Evolutionary conservation across 2,888 invertebrate genomes (phyloP).

Genomic region (Nymphalis c-album): DNA sequence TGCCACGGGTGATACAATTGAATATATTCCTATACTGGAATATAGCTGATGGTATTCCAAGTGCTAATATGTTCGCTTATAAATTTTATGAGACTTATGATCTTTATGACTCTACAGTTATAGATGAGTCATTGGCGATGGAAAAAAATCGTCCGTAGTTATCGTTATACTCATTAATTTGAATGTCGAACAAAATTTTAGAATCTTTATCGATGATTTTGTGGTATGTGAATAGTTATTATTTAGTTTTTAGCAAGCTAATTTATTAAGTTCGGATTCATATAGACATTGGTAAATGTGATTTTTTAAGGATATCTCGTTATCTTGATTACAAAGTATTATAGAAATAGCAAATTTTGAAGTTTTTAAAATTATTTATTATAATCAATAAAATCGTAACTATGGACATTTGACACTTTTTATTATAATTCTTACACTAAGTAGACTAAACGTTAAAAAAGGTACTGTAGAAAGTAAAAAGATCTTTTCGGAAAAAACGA

Average conservation of each 20-base stretch:
- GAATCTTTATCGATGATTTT: background rate
- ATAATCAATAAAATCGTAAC: no score
- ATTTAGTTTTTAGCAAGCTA: background rate
- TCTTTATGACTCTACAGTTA: slow-evolving; percentile 36
- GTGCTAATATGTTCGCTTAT: slow-evolving; percentile 54
- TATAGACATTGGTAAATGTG: background rate
- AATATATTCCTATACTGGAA: slow-evolving; percentile 37
- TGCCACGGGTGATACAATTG: slow-evolving; percentile 52
- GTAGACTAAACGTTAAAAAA: no score
- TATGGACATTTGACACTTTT: no score
- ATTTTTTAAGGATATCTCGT: background rate
- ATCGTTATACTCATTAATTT: background rate
- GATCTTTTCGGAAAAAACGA: no score
- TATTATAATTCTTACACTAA: no score
- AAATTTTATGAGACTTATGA: slow-evolving; percentile 39
- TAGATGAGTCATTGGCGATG: slow-evolving; percentile 37
- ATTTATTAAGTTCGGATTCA: background rate
- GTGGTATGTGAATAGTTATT: background rate
- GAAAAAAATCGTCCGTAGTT: slow-evolving; percentile 7
- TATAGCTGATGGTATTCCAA: slow-evolving; percentile 32
- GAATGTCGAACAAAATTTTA: background rate
- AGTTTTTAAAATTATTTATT: background rate
- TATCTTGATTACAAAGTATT: background rate
- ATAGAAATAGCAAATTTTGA: background rate
- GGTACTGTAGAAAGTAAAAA: no score